Conservation (phyloP, 2,797 vertebrate species). For the Nyctalus aviator region DNA sequence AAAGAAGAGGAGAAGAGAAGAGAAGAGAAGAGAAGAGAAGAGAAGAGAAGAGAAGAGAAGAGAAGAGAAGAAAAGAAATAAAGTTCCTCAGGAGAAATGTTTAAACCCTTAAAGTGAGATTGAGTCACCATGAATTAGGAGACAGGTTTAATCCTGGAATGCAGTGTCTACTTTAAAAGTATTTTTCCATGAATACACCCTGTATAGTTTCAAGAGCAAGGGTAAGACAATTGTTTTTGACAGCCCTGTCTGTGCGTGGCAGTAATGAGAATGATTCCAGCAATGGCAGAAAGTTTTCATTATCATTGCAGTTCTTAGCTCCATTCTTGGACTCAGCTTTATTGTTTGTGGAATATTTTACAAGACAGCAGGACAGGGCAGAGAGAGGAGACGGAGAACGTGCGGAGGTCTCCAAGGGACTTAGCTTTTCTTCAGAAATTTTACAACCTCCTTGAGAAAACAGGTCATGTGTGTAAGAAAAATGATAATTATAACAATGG, state of each 20-base stretch:
- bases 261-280: neutral
- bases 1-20: no score
- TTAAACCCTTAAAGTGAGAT: slow-evolving; percentile 1
- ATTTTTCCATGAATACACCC: neutral
- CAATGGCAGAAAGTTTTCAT: slow-evolving; percentile 6
- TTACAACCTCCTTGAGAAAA: neutral
- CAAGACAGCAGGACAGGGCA: neutral
- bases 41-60: no score
- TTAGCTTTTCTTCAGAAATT: neutral
- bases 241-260: neutral
- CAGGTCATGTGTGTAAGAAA: neutral
- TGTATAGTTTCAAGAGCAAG: slow-evolving; percentile 15
- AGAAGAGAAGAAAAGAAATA: no score
- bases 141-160: neutral
- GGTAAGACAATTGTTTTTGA: neutral
- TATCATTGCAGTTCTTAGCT: neutral
- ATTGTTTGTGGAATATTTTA: slow-evolving; percentile 39
- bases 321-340: neutral
- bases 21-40: no score
- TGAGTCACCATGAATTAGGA: neutral
- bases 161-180: neutral
- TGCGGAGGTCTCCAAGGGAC: neutral
- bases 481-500: neutral
- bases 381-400: neutral
- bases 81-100: neutral